Evolutionary conservation across 2,113 vertebrate genomes (phyloP).

Genomic region (Heterotilapia buettikoferi): DNA sequence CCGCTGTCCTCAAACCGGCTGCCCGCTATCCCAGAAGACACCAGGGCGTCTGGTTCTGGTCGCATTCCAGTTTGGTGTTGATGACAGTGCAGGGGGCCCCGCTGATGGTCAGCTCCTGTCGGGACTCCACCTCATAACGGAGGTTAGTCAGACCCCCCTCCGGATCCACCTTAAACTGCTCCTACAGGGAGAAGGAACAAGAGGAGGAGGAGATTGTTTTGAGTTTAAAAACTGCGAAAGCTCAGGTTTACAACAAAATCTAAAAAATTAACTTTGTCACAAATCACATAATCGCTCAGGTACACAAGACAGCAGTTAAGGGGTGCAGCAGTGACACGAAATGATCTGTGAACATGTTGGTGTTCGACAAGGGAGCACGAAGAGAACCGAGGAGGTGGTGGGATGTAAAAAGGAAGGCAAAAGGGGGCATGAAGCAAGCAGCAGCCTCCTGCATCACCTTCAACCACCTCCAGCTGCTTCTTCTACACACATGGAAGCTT

Average conservation of each 20-base stretch:
- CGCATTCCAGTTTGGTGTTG: constrained; percentile 84
- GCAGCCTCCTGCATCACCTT: neutral
- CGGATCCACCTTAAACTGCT: constrained; percentile 93
- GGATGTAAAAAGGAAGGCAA: neutral
- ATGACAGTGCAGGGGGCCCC: constrained; percentile 88
- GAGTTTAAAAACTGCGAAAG: neutral
- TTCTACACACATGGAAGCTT: neutral
- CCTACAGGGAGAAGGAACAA: constrained; percentile 63
- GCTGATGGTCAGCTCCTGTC: constrained; percentile 78
- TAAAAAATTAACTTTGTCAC: neutral
- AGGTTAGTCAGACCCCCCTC: constrained; percentile 88
- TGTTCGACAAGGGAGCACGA: neutral
- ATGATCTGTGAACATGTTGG: neutral
- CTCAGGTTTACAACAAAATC: neutral
- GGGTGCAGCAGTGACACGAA: neutral
- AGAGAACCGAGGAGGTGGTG: neutral
- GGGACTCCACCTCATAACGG: constrained; percentile 82
- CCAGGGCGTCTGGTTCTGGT: constrained; percentile 86
- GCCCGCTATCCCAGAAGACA: constrained; percentile 69
- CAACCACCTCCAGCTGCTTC: neutral
- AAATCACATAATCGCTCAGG: neutral
- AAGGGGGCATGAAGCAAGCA: neutral
- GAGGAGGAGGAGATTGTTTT: neutral
- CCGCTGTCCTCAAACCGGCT: neutral
- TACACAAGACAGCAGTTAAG: neutral